Conservation (phyloP, 2,888 invertebrate genomes). For the Agrochola circellaris region DNA sequence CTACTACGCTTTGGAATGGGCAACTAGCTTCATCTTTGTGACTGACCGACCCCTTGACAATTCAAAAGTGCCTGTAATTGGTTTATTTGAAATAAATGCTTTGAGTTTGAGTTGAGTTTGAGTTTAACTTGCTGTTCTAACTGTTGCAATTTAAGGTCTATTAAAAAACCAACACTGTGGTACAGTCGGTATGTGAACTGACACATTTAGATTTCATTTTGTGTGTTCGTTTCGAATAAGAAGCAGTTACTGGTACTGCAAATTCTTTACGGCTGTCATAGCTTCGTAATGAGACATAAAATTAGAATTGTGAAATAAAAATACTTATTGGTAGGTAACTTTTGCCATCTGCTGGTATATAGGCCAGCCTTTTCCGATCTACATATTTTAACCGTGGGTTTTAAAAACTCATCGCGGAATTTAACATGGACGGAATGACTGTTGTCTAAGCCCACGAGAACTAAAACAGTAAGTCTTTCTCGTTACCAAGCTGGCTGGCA, state of each 20-base stretch:
- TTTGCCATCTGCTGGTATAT: not conserved
- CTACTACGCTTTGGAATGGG: too few species aligned
- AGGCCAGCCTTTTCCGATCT: not conserved
- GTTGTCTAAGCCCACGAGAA: not conserved
- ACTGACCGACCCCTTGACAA: too few species aligned
- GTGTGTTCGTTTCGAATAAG: not conserved
- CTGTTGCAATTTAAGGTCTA: constrained; percentile 6
- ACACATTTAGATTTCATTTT: not conserved
- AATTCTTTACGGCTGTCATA: not conserved
- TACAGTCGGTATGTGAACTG: not conserved
- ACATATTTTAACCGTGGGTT: not conserved
- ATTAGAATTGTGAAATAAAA: not conserved
- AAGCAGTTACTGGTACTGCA: not conserved
- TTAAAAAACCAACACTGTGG: constrained; percentile 2
- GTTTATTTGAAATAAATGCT: too few species aligned
- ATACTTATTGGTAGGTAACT: not conserved
- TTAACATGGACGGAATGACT: not conserved
- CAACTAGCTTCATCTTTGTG: too few species aligned
- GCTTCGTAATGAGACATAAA: not conserved
- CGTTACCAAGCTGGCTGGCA: not conserved
- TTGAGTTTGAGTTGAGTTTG: too few species aligned
- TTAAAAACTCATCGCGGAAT: not conserved
- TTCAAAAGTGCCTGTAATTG: too few species aligned
- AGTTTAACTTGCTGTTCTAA: constrained; percentile 12
- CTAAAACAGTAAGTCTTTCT: not conserved